These are phyloP conservation scores for Xerus inauris DNA, from an alignment of 2,113 vertebrate species.

Conservation along the genomic window DNA sequence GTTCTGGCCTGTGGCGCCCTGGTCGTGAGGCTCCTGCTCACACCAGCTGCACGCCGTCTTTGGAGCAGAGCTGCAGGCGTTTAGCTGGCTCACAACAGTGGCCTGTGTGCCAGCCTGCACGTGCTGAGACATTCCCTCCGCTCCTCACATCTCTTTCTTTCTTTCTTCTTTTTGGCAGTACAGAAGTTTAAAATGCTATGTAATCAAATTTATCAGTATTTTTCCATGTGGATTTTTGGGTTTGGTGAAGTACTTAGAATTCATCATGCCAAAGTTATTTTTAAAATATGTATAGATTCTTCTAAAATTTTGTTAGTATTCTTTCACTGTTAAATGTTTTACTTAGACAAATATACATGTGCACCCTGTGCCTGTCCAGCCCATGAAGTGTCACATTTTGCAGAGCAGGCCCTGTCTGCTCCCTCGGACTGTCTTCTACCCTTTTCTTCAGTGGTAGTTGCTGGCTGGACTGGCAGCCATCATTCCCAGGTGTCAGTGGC, in stretches of 20 bases:
- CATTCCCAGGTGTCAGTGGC: too few relatives aligned
- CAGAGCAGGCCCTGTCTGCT: background rate
- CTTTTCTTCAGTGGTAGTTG: background rate
- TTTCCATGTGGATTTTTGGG: background rate
- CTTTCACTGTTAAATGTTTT: background rate
- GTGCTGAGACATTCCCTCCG: too few relatives aligned
- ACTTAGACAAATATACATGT: background rate
- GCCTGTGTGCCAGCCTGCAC: background rate
- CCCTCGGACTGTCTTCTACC: background rate
- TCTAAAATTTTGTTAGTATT: background rate
- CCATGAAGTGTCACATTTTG: too few relatives aligned
- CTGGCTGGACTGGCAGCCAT: background rate
- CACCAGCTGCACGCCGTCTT: accelerated
- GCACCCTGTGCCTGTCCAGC: background rate
- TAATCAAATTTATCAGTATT: background rate
- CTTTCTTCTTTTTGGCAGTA: background rate
- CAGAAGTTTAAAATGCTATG: background rate
- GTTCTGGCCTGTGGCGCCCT: background rate
- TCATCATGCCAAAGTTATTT: background rate
- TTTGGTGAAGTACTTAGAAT: background rate
- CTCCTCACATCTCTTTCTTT: background rate
- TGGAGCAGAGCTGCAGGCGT: background rate
- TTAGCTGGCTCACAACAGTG: too few relatives aligned
- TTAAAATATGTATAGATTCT: background rate
- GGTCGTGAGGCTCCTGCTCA: background rate